A percentile compares a stretch with the other conserved stretches of the same genome.
Conservation (phyloP, 2,113 vertebrate species). For the Dicentrarchus labrax region DNA sequence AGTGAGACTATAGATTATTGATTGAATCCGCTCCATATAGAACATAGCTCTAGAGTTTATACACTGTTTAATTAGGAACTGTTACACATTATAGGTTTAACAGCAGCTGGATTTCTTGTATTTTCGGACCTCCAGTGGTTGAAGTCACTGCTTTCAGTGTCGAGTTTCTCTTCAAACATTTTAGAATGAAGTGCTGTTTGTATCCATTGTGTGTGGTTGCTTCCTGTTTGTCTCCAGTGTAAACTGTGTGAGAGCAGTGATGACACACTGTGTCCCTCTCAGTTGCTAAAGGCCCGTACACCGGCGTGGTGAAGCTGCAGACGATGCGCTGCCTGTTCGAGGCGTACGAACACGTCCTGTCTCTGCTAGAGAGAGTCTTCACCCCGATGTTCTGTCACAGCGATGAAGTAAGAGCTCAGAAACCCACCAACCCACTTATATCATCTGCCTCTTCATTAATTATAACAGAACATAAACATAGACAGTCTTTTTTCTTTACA, state of each 20-base stretch:
- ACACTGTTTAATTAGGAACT: no score
- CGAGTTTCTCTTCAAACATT: not conserved
- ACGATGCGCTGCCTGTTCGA: slow-evolving; percentile 94
- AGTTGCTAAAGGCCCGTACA: slow-evolving; percentile 91
- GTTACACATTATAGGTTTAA: no score
- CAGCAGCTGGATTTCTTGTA: no score
- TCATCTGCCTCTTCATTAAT: no score
- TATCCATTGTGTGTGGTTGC: not conserved
- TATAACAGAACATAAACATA: no score
- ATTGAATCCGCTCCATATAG: no score
- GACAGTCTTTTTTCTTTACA: no score
- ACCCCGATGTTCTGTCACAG: slow-evolving; percentile 99
- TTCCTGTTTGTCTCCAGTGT: not conserved
- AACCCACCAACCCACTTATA: not conserved
- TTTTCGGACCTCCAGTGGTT: no score
- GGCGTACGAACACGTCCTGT: slow-evolving; percentile 97
- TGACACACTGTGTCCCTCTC: not conserved
- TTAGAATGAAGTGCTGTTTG: not conserved
- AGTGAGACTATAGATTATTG: slow-evolving; percentile 83
- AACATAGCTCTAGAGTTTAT: no score
- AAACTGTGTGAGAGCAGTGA: not conserved
- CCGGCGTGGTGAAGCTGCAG: slow-evolving; percentile 93
- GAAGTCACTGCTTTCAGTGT: not conserved
- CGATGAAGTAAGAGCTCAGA: slow-evolving; percentile 88
- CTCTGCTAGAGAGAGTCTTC: slow-evolving; percentile 94